These are phyloP conservation scores for Scytalopus superciliaris DNA, from an alignment of 2,113 vertebrate species.

Conservation along the genomic window DNA sequence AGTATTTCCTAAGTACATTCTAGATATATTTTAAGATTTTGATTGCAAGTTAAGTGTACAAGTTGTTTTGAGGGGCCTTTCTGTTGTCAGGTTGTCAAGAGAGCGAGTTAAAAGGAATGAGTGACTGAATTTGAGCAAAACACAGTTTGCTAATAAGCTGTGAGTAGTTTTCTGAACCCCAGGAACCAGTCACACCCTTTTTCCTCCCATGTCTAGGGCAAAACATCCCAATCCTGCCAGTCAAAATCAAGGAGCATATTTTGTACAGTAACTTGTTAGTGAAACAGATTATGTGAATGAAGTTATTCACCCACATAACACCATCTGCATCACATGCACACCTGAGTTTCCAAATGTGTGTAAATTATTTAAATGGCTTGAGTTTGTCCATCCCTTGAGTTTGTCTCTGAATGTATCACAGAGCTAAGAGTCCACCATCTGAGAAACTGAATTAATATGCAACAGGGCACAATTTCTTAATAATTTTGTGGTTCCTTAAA, in stretches of 20 bases:
- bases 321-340: fast-evolving
- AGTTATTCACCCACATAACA: background rate
- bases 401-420: background rate
- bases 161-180: background rate
- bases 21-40: background rate
- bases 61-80: background rate
- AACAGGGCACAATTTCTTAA: background rate
- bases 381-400: background rate
- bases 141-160: background rate
- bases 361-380: background rate
- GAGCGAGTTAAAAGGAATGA: background rate
- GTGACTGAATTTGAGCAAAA: background rate
- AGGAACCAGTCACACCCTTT: background rate
- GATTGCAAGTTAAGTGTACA: background rate
- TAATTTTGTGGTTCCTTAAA: background rate
- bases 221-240: background rate
- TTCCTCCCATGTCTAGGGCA: background rate
- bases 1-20: background rate
- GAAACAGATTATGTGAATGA: background rate
- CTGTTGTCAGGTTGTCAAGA: background rate
- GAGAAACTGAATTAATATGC: background rate
- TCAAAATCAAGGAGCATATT: background rate
- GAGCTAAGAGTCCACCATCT: background rate
- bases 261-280: background rate
- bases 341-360: background rate